Percentiles rank a stretch among this genome's conserved stretches.
Conservation (phyloP, 2,797 vertebrate genomes). For the Cynopterus sphinx region DNA sequence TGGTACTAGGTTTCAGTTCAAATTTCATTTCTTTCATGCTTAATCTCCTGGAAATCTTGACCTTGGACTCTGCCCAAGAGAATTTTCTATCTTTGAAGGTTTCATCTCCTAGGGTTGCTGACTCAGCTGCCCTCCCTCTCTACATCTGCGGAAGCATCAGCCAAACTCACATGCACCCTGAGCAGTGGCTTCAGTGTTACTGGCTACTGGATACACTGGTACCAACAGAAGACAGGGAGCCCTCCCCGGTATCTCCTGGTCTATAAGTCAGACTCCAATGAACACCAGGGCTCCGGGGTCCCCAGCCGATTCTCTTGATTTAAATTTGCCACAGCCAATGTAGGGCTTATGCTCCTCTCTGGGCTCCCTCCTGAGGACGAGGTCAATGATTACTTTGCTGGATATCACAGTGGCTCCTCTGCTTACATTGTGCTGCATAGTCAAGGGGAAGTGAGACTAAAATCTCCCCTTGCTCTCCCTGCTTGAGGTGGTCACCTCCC, state of each 20-base stretch:
- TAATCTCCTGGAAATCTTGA: too few species aligned
- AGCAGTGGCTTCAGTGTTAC: background rate
- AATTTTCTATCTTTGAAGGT: background rate
- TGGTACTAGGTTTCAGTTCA: too few species aligned
- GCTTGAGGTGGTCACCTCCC: background rate
- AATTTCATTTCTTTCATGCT: too few species aligned
- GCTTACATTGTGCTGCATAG: background rate
- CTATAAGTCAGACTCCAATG: too few species aligned
- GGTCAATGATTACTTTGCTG: background rate
- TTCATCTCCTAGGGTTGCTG: background rate
- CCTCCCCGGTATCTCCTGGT: too few species aligned
- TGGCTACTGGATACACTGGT: fast-evolving
- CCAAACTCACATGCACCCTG: conserved; percentile 3
- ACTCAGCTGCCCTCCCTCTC: background rate
- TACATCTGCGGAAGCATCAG: background rate
- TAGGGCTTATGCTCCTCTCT: background rate
- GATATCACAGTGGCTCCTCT: fast-evolving
- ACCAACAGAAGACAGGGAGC: background rate
- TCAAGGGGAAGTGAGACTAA: too few species aligned
- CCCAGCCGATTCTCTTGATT: background rate
- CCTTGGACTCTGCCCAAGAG: too few species aligned
- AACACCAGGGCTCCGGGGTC: background rate
- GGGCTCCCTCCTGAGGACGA: background rate
- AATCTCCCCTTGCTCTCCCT: background rate
- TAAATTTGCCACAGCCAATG: background rate